Percentiles rank a stretch among this genome's conserved stretches.
Conservation (phyloP, 2,113 vertebrate genomes). For the Hucho hucho region DNA sequence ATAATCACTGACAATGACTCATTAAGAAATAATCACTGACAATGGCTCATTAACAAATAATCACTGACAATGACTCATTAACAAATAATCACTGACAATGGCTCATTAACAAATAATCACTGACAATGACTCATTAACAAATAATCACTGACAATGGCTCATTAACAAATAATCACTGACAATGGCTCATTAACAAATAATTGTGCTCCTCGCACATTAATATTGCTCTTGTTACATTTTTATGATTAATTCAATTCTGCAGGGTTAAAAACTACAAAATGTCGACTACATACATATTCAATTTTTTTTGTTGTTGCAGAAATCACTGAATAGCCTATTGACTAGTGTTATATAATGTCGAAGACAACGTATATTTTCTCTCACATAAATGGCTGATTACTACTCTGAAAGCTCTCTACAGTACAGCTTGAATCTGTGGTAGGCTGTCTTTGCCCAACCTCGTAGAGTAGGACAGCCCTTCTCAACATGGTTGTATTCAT, state of each 20-base stretch:
- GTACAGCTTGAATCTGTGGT: no score
- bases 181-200: slow-evolving; percentile 32
- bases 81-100: slow-evolving; percentile 30
- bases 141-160: slow-evolving; percentile 31
- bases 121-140: slow-evolving; percentile 29
- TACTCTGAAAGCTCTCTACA: no score
- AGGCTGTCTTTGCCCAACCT: no score
- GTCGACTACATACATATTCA: background rate
- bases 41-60: no score
- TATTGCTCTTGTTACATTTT: slow-evolving; percentile 35
- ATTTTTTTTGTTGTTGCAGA: no score
- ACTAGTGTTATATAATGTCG: no score
- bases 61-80: slow-evolving; percentile 29
- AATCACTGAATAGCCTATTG: no score
- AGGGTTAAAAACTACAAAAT: background rate
- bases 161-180: no score
- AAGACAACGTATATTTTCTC: no score
- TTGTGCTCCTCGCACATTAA: slow-evolving; percentile 15
- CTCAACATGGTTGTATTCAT: background rate
- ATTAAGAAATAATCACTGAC: slow-evolving; percentile 38
- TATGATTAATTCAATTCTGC: slow-evolving; percentile 16
- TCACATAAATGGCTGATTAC: no score
- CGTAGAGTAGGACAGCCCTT: no score
- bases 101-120: no score
- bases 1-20: slow-evolving; percentile 30